Evolutionary conservation across 2,888 invertebrate species (phyloP).

Genomic region (Bugulina stolonifera): DNA sequence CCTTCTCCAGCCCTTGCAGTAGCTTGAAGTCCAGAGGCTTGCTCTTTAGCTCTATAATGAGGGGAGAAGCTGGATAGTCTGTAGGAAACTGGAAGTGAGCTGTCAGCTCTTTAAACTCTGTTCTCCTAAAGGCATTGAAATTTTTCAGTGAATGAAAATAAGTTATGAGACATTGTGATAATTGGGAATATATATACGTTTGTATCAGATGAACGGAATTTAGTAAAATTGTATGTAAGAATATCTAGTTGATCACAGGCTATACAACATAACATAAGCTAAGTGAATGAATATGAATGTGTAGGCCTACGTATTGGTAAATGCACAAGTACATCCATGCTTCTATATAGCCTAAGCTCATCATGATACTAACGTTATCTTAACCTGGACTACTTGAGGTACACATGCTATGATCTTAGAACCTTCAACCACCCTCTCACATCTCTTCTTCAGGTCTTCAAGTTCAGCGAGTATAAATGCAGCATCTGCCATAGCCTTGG

Average conservation of each 20-base stretch:
- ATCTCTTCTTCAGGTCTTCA: neutral
- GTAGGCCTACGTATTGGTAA: no score
- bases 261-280: no score
- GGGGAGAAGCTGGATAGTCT: constrained; percentile 60
- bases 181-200: no score
- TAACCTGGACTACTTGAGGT: constrained; percentile 62
- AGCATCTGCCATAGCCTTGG: neutral
- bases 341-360: no score
- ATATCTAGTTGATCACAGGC: no score
- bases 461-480: constrained; percentile 3
- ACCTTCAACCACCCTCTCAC: constrained; percentile 58
- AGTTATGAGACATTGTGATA: no score
- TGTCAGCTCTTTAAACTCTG: constrained; percentile 61
- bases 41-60: constrained; percentile 67
- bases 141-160: neutral
- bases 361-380: constrained; percentile 58
- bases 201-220: no score
- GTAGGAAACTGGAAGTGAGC: constrained; percentile 65
- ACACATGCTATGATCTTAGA: constrained; percentile 65
- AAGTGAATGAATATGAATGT: no score
- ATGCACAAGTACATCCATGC: no score
- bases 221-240: no score
- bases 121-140: constrained; percentile 57
- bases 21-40: constrained; percentile 64
- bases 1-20: constrained; percentile 60